A percentile compares a stretch with the other conserved stretches of the same genome.
phyloP scores from a whole-genome alignment of 2,888 invertebrate species.

The Disparrhopalites patrizii region DNA sequence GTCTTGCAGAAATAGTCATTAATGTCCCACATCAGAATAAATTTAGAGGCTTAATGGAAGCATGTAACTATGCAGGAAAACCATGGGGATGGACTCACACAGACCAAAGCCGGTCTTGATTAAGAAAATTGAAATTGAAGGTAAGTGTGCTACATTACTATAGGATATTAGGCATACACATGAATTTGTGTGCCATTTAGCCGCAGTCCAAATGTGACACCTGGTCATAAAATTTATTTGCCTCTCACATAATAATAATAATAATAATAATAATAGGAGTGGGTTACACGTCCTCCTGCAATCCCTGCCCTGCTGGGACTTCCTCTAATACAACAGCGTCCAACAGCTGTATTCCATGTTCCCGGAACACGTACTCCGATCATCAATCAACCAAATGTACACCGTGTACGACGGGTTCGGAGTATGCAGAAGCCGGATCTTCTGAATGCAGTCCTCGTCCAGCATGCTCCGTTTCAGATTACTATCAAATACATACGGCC shows the following conservation, averaged over 20 bases:
- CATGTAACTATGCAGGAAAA: too few species aligned
- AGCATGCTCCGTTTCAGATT: constrained; percentile 56
- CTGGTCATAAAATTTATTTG: background rate
- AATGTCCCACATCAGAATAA: too few species aligned
- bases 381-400: constrained; percentile 53
- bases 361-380: constrained; percentile 53
- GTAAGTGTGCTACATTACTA: constrained; percentile 40
- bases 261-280: constrained; percentile 56
- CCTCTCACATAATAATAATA: too few species aligned
- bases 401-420: constrained; percentile 51
- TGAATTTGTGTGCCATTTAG: background rate
- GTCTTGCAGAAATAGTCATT: too few species aligned
- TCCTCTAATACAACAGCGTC: constrained; percentile 52
- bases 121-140: constrained; percentile 53
- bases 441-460: constrained; percentile 53
- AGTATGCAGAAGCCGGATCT: constrained; percentile 54
- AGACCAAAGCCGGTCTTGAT: constrained; percentile 53
- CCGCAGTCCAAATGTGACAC: background rate
- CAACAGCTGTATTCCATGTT: constrained; percentile 54
- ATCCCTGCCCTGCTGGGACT: constrained; percentile 52
- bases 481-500: constrained; percentile 54
- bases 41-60: too few species aligned
- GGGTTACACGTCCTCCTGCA: constrained; percentile 57
- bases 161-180: background rate
- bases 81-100: constrained; percentile 51